These are phyloP conservation scores for Acanthis flammea DNA, from an alignment of 2,797 vertebrate genomes.

Conservation along the genomic window DNA sequence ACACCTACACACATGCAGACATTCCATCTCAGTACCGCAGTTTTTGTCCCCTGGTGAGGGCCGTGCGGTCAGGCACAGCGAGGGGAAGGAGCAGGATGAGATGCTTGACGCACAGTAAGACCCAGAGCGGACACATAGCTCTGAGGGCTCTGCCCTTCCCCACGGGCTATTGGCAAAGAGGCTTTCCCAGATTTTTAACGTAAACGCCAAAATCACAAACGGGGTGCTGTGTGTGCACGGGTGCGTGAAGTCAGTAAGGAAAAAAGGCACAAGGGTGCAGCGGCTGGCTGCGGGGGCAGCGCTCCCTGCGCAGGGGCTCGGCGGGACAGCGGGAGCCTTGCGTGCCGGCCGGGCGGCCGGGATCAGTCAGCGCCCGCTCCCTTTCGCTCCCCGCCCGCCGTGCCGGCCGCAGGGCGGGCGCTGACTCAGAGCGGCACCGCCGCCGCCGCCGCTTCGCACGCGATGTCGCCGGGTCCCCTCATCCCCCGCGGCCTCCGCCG, in stretches of 20 bases:
- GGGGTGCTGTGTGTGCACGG: rapidly evolving
- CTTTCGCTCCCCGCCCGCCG: not conserved
- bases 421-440: constrained; percentile 42
- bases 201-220: not conserved
- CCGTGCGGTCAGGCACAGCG: not conserved
- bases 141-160: not conserved
- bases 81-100: not conserved
- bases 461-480: not conserved
- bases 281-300: not conserved
- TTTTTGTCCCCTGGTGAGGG: not conserved
- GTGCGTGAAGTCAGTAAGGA: rapidly evolving
- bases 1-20: too few species aligned
- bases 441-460: constrained; percentile 33
- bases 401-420: not conserved
- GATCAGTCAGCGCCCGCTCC: not conserved
- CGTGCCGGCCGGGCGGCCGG: constrained; percentile 21
- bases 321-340: not conserved
- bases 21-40: too few species aligned
- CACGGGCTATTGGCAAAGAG: not conserved
- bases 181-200: not conserved
- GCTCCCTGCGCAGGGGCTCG: not conserved
- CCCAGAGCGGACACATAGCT: not conserved
- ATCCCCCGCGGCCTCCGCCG: not conserved
- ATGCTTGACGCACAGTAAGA: rapidly evolving
- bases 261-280: rapidly evolving